Conservation (phyloP, 1,140 invertebrate genomes). For the Listronotus oregonensis region DNA sequence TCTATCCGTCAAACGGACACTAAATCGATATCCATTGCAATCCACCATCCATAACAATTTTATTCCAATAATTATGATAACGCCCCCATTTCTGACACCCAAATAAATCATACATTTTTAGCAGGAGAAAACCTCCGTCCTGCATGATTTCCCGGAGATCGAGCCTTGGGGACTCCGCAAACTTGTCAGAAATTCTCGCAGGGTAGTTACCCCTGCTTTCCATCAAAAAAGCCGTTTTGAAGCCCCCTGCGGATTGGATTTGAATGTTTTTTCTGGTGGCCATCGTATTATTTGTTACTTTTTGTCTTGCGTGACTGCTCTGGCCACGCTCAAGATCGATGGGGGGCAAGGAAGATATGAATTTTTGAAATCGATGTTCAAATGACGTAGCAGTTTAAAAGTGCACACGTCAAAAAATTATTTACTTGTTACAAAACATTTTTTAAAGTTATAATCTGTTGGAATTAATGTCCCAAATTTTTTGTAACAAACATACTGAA, state of each 20-base stretch:
- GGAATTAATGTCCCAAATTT: no score
- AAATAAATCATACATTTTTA: slow-evolving; percentile 32
- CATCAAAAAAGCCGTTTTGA: slow-evolving; percentile 14
- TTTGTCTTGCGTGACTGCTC: slow-evolving; percentile 2
- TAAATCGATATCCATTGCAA: slow-evolving; percentile 14
- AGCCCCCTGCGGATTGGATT: slow-evolving; percentile 11
- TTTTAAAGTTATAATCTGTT: no score
- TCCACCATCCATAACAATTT: slow-evolving; percentile 29
- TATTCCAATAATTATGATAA: slow-evolving; percentile 35
- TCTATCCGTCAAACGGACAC: not conserved
- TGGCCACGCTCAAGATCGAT: not conserved
- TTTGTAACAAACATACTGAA: no score
- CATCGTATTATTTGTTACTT: slow-evolving; percentile 17
- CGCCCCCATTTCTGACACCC: slow-evolving; percentile 23
- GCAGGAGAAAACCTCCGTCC: slow-evolving; percentile 29
- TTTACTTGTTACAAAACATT: no score
- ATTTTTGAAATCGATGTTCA: no score
- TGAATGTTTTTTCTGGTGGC: slow-evolving; percentile 13
- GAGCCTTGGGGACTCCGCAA: slow-evolving; percentile 44
- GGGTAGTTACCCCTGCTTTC: slow-evolving; percentile 21
- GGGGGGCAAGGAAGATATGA: no score
- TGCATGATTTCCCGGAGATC: slow-evolving; percentile 47
- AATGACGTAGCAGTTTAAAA: no score
- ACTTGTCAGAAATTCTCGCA: slow-evolving; percentile 26
- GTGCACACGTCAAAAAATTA: no score